Evolutionary conservation across 2,888 invertebrate genomes (phyloP).

Genomic region (Acholoe squamosa): DNA sequence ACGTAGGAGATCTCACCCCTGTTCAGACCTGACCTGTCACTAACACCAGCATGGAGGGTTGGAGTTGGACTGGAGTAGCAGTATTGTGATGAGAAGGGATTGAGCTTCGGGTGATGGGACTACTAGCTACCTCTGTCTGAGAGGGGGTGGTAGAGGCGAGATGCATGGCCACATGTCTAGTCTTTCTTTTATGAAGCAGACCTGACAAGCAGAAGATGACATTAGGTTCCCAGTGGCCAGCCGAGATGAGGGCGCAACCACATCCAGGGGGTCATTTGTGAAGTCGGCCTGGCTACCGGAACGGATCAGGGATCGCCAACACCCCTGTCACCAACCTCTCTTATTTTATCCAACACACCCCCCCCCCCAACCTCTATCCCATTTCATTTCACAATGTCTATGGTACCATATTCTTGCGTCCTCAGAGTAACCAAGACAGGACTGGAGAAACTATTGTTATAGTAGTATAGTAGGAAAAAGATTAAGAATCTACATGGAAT

Average conservation of each 20-base stretch:
- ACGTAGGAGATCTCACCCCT: not conserved
- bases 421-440: too few relatives aligned
- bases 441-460: too few relatives aligned
- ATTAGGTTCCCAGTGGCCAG: not conserved
- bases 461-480: too few relatives aligned
- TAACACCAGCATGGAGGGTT: not conserved
- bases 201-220: constrained; percentile 42
- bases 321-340: not conserved
- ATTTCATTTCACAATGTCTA: too few relatives aligned
- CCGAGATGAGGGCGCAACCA: constrained; percentile 14
- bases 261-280: constrained; percentile 39
- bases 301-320: constrained; percentile 28
- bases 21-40: too few relatives aligned
- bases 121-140: not conserved
- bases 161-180: not conserved
- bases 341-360: not conserved
- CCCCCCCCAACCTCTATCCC: not conserved
- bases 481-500: too few relatives aligned
- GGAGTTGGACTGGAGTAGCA: not conserved
- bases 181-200: constrained; percentile 33
- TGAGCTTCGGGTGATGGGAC: not conserved
- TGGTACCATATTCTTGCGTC: too few relatives aligned
- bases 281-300: not conserved
- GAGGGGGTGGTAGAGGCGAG: not conserved
- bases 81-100: not conserved